Conservation (phyloP, 2,113 vertebrate genomes). For the Rallus limicola region DNA sequence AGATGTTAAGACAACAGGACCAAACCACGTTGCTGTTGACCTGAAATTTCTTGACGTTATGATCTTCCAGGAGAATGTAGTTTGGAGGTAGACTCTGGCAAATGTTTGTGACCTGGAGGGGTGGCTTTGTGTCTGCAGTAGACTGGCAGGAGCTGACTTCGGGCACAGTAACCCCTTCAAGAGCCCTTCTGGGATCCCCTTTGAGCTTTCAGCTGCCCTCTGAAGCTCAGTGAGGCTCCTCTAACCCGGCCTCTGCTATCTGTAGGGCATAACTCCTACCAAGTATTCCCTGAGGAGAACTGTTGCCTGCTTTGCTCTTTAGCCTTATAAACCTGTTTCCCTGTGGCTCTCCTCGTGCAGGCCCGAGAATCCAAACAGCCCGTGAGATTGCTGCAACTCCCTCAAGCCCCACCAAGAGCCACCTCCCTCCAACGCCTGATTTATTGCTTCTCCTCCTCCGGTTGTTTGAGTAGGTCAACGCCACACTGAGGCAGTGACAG, state of each 20-base stretch:
- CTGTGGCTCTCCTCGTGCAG: rapidly evolving
- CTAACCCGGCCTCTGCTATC: neutral
- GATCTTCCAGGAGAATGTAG: neutral
- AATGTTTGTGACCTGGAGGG: neutral
- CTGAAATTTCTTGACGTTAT: neutral
- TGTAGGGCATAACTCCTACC: neutral
- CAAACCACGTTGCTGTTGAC: neutral
- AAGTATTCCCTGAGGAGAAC: neutral
- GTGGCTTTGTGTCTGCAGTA: neutral
- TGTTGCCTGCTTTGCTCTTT: neutral
- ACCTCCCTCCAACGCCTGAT: neutral
- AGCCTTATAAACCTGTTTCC: neutral
- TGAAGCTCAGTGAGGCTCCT: neutral
- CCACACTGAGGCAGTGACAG: slow-evolving; percentile 22
- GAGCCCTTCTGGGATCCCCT: neutral
- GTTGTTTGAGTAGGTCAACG: neutral
- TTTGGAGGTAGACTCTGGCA: neutral
- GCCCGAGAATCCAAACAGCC: neutral
- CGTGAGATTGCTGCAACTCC: neutral
- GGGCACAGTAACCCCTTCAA: rapidly evolving
- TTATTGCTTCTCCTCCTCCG: neutral
- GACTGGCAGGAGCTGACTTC: neutral
- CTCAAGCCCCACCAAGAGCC: rapidly evolving
- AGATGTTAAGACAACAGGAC: neutral
- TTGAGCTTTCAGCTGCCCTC: neutral